Conservation (phyloP, 2,113 vertebrate genomes). For the Bostrychus sinensis region DNA sequence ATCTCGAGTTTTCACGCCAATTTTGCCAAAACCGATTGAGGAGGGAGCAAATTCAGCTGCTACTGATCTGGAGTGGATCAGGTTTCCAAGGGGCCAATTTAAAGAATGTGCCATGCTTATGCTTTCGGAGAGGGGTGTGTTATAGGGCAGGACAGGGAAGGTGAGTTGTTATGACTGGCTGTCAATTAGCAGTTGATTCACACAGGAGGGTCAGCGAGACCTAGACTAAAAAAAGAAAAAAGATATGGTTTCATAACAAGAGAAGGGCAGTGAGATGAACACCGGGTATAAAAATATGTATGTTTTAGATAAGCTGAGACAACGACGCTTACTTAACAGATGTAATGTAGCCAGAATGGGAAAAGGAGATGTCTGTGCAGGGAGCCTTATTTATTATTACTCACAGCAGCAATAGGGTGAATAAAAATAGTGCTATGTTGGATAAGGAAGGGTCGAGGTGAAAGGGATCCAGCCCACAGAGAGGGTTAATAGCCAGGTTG, state of each 20-base stretch:
- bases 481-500: constrained; percentile 65
- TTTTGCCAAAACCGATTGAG: constrained; percentile 74
- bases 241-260: constrained; percentile 77
- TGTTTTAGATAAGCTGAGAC: constrained; percentile 71
- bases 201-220: constrained; percentile 70
- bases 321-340: constrained; percentile 64
- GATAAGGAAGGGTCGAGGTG: constrained; percentile 62
- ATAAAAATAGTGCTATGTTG: constrained; percentile 63
- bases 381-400: constrained; percentile 75
- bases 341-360: constrained; percentile 62
- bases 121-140: constrained; percentile 43
- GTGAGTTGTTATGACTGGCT: constrained; percentile 81
- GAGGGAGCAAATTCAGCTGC: constrained; percentile 77
- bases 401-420: constrained; percentile 61
- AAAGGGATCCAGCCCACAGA: constrained; percentile 68
- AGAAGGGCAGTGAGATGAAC: constrained; percentile 58
- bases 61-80: constrained; percentile 81
- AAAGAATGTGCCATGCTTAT: constrained; percentile 64
- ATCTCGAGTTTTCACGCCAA: constrained; percentile 78
- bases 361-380: constrained; percentile 53
- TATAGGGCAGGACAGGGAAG: constrained; percentile 46
- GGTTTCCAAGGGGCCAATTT: constrained; percentile 70
- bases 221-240: constrained; percentile 36
- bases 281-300: constrained; percentile 67
- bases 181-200: constrained; percentile 81